phyloP scores from a whole-genome alignment of 2,113 vertebrate species.

The Corynorhinus townsendii region DNA sequence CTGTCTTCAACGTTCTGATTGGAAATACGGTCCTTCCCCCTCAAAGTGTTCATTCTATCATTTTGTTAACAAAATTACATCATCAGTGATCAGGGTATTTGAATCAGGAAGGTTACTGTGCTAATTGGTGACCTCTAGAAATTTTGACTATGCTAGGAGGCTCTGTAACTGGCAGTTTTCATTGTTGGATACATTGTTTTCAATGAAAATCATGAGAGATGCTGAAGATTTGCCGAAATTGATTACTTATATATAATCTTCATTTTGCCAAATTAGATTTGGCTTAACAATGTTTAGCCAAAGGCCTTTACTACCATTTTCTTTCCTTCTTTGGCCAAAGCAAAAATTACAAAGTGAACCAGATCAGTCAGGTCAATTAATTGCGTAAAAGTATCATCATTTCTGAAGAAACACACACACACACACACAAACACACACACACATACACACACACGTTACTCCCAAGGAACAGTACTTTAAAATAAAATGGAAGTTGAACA shows the following conservation, averaged over 20 bases:
- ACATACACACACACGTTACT: not conserved
- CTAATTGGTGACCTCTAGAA: not conserved
- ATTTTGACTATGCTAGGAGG: not conserved
- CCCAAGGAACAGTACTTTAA: not conserved
- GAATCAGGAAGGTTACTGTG: not conserved
- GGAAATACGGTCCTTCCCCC: not conserved
- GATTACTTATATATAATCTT: not conserved
- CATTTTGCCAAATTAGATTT: not conserved
- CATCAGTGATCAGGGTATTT: not conserved
- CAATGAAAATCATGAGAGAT: not conserved
- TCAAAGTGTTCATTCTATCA: not conserved
- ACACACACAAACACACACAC: not conserved
- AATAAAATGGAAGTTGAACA: not conserved
- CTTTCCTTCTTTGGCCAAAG: not conserved
- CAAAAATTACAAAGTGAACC: not conserved
- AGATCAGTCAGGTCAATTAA: not conserved
- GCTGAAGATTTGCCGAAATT: not conserved
- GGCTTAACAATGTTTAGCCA: not conserved
- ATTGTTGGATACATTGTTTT: not conserved
- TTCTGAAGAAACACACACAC: not conserved
- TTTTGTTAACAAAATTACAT: not conserved
- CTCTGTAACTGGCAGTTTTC: not conserved
- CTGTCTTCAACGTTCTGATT: not conserved
- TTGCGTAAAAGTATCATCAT: not conserved
- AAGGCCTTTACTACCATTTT: not conserved